Conservation (phyloP, 1,140 invertebrate genomes). For the Patella vulgata region DNA sequence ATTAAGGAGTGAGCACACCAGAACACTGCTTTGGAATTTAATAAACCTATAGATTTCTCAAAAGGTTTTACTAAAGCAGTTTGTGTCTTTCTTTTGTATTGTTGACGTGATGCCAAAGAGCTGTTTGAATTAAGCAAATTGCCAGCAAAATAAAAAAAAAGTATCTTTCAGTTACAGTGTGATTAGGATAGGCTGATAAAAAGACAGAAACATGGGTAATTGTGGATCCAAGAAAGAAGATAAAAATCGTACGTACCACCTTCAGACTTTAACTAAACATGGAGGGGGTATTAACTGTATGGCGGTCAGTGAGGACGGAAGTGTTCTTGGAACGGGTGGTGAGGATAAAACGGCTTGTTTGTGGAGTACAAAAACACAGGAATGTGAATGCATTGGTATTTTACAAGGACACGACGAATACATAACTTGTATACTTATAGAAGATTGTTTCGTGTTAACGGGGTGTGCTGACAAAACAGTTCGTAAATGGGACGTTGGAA, state of each 20-base stretch:
- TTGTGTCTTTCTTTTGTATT: too few relatives aligned
- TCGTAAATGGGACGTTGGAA: conserved; percentile 71
- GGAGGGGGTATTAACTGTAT: conserved; percentile 70
- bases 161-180: too few relatives aligned
- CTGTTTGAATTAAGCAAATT: too few relatives aligned
- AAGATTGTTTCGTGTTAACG: conserved; percentile 70
- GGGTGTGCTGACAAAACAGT: conserved; percentile 71
- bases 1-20: too few relatives aligned
- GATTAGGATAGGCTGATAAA: too few relatives aligned
- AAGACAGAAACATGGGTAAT: conserved; percentile 58
- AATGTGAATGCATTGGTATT: conserved; percentile 70
- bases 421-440: conserved; percentile 69
- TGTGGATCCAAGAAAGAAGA: conserved; percentile 52
- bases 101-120: too few relatives aligned
- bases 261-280: conserved; percentile 65
- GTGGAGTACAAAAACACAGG: conserved; percentile 69
- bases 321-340: conserved; percentile 70
- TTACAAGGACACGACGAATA: conserved; percentile 69
- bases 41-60: too few relatives aligned
- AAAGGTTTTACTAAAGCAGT: too few relatives aligned
- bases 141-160: too few relatives aligned
- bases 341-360: conserved; percentile 70
- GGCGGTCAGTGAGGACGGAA: conserved; percentile 71
- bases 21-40: too few relatives aligned
- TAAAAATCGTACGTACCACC: conserved; percentile 41